phyloP scores from a whole-genome alignment of 2,113 vertebrate genomes.

The Actenoides lindsayi region DNA sequence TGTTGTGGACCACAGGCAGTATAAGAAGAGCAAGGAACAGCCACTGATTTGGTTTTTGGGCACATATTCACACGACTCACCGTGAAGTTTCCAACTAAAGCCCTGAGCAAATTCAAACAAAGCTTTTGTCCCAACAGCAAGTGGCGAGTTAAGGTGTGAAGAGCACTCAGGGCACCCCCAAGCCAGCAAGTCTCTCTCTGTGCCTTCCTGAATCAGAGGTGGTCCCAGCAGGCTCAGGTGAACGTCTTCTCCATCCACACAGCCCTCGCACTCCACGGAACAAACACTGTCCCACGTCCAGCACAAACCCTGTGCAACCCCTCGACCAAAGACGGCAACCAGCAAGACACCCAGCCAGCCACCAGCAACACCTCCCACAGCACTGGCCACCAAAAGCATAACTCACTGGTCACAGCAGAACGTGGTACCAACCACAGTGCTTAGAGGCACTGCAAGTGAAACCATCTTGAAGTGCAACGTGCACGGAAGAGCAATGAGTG shows the following conservation, averaged over 20 bases:
- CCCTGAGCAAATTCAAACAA: neutral
- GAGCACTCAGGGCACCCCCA: neutral
- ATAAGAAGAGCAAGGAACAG: neutral
- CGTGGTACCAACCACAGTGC: too few species aligned
- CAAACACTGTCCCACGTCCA: neutral
- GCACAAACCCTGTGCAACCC: too few species aligned
- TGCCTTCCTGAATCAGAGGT: neutral
- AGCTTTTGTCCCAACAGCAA: neutral
- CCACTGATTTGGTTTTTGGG: neutral
- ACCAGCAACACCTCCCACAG: neutral
- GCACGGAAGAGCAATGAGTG: neutral
- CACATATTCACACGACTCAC: neutral
- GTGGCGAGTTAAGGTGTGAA: neutral
- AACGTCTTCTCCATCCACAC: neutral
- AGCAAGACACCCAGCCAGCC: neutral
- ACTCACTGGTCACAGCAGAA: too few species aligned
- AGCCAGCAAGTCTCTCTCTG: neutral
- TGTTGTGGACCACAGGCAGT: neutral
- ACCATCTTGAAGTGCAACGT: rapidly evolving
- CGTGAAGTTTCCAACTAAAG: neutral
- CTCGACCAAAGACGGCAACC: neutral
- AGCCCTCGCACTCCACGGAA: neutral
- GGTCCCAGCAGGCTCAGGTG: neutral
- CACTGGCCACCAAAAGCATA: neutral
- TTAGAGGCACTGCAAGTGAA: neutral